Percentiles rank a stretch among this genome's conserved stretches.
Evolutionary conservation across 2,888 invertebrate species (phyloP).

Genomic region (Sinhomidia bicolor): DNA sequence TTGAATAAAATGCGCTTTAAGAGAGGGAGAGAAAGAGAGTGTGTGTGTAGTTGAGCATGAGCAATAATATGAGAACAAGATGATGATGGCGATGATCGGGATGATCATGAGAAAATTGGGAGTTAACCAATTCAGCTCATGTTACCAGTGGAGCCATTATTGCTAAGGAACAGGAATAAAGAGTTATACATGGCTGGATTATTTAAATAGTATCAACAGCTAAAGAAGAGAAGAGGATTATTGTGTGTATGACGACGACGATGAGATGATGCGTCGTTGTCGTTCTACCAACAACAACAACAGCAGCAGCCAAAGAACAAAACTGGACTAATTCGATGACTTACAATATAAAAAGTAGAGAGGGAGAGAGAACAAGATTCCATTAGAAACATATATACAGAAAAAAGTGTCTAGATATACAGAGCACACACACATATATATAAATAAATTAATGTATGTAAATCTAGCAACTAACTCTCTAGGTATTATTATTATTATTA

Average conservation of each 20-base stretch:
- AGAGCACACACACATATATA: neutral
- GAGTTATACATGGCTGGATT: slow-evolving; percentile 18
- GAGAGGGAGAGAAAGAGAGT: neutral
- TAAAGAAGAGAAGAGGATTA: no score
- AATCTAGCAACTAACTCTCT: no score
- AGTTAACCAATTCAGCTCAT: slow-evolving; percentile 71
- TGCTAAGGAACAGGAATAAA: neutral
- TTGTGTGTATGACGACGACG: no score
- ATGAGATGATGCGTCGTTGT: no score
- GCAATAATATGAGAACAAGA: slow-evolving; percentile 31
- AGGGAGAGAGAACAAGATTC: slow-evolving; percentile 48
- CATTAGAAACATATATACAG: neutral
- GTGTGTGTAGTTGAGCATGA: slow-evolving; percentile 14
- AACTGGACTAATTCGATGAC: slow-evolving; percentile 42
- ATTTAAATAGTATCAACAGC: slow-evolving; percentile 30
- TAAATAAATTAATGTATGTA: no score
- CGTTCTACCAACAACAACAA: no score
- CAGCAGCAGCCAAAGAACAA: neutral
- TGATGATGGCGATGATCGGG: slow-evolving; percentile 8
- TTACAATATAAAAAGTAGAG: neutral
- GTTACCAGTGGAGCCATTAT: slow-evolving; percentile 68
- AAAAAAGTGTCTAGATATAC: neutral
- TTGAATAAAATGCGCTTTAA: slow-evolving; percentile 70
- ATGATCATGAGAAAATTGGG: slow-evolving; percentile 64
- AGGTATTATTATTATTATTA: neutral